Base-by-base conservation (phyloP, 2,888 invertebrate species). In the Tillus elongatus region DNA sequence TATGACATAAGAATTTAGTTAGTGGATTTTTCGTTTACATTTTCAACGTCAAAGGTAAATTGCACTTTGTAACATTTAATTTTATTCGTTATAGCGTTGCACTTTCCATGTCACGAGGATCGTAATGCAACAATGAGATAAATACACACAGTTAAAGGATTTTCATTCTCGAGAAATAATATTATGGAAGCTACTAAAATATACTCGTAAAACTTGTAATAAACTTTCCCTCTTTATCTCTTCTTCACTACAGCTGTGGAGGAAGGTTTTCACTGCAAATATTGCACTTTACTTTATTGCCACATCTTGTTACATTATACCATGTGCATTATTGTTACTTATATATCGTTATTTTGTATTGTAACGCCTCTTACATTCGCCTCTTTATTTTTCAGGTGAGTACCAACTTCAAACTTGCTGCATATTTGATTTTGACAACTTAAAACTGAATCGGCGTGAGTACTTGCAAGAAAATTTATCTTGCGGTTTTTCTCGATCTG, bases 211-310 rank as follows among this genome's bases (percentile, higher is more conserved):
- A 47, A 41, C 33, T 35, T 33, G 40, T 36, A 42, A 45, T 47
- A 45, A 47, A 47, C 45, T 47, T 44, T 47, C 45, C 41, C 45
- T 42, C 40, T 47, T 43, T 43, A 43, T 45, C 45, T 42, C 42
- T 40, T 44, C 33, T 38, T n/a, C n/a, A n/a, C n/a, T n/a, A n/a
- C n/a, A n/a, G n/a, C n/a, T n/a, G 35, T 36, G 35, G 35, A 30
- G 24, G 26, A 36, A 42, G 41, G 38, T 44, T 44, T 36, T 39
- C 37, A 38, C 27, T 37, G 39, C 40, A 37, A 42, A 44, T 40
- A 42, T 37, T 43, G 43, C 43, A 40, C 39, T 40, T 40, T 38
- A 40, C 12, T 42, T 39, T 43, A 39, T 39, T 40, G 33, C 39
- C 35, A 35, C 30, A 36, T 41, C 36, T 39, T 43, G 41, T 36